Conservation (phyloP, 2,797 vertebrate species). For the Sebastes minor region DNA sequence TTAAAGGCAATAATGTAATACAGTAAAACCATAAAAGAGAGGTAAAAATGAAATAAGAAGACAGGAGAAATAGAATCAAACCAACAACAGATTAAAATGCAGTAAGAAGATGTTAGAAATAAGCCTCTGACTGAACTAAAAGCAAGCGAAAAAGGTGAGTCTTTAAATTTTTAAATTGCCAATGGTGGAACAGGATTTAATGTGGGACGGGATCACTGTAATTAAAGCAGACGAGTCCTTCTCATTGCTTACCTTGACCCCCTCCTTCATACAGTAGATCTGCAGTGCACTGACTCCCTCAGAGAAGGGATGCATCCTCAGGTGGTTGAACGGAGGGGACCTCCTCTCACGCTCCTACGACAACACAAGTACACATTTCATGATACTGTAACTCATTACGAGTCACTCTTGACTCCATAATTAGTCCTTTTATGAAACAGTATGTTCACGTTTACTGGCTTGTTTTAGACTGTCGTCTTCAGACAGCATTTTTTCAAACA, state of each 20-base stretch:
- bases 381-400: no score
- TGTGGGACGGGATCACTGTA: no score
- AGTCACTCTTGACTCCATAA: background rate
- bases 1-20: no score
- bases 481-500: background rate
- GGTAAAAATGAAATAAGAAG: no score
- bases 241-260: constrained; percentile 90
- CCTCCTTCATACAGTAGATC: constrained; percentile 99
- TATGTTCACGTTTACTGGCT: background rate
- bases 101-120: no score
- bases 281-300: constrained; percentile 97
- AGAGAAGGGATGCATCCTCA: constrained; percentile 97
- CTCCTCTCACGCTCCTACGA: constrained; percentile 93
- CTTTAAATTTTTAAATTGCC: no score
- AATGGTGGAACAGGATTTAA: no score
- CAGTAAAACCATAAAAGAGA: no score
- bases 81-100: no score
- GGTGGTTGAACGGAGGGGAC: constrained; percentile 96
- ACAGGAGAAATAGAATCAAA: no score
- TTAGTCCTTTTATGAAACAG: background rate
- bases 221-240: background rate
- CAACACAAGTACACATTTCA: background rate
- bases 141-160: no score
- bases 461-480: background rate
- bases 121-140: no score